Base-by-base conservation (phyloP, 2,113 vertebrate genomes). In the Ramphastos sulfuratus region DNA sequence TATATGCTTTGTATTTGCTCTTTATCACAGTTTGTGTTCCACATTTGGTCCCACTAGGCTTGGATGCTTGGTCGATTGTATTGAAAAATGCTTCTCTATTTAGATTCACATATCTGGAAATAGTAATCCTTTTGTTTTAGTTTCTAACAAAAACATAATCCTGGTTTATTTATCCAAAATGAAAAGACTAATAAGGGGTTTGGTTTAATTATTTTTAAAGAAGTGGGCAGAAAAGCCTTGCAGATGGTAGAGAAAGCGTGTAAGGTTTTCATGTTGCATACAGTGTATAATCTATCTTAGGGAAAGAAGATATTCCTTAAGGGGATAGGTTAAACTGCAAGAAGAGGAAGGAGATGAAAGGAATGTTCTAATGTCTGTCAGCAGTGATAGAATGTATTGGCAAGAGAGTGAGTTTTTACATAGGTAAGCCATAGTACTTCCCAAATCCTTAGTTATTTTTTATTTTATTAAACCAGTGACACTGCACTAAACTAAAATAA, bases 341-440 rank as follows among this genome's bases (percentile, higher is more conserved):
- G 96, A 97, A 94, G 94, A 97, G 92, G 95, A 97, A 97, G 93
- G 95, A 96, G 96, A 97, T 97, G 95, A 98, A 98, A 98, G 92
- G 84, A 97, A 96, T 87, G 79, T 96, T 96, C 94, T 94, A 91
- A 81, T 90, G 94, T 96, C 97, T 98, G 95, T 98, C 97, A 97
- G 89, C 95, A 96, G 70, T 6, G n/a, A 87, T 95, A 96, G 93
- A 91, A 88, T 92, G 88, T 94, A 89, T 94, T 95, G 93, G 87
- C 94, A 96, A 94, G 81, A 88, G 92, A 96, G 86, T 55, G 44
- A 87, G 42, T 90, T 96, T 97, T 97, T 90, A 93, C 89, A 93
- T 87, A 93, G 92, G 85, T 94, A 95, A 96, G 59, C 85, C 72
- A 84, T 78, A 94, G 82, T 94, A 81, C 63, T 96, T 96, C 79